Conservation (phyloP, 2,797 vertebrate species). For the Champsocephalus gunnari region DNA sequence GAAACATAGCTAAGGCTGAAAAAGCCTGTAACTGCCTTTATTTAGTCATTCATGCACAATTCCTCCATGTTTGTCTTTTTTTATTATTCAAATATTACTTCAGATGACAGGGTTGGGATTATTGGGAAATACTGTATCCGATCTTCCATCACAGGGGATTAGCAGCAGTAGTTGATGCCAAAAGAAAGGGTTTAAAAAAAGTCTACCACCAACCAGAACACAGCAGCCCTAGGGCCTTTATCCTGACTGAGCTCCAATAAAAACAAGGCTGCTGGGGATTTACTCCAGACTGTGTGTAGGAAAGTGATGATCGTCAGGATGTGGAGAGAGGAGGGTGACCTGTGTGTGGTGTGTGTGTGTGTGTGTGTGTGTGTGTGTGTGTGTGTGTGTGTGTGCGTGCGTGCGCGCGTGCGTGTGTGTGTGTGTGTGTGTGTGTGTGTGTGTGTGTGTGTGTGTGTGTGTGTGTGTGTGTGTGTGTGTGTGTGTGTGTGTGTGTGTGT, state of each 20-base stretch:
- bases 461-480: slow-evolving; percentile 27
- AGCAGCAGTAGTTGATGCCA: slow-evolving; percentile 19
- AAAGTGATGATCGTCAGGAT: slow-evolving; percentile 43
- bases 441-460: slow-evolving; percentile 6
- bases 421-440: slow-evolving; percentile 28
- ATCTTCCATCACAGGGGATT: slow-evolving; percentile 40
- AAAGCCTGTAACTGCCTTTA: not conserved
- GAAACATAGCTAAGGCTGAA: not conserved
- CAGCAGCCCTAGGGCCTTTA: not conserved
- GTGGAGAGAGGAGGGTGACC: slow-evolving; percentile 13
- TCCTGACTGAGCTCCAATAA: slow-evolving; percentile 29
- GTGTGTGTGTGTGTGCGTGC: slow-evolving; percentile 16
- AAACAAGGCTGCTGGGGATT: slow-evolving; percentile 28
- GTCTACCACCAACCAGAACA: not conserved
- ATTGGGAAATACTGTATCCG: slow-evolving; percentile 31
- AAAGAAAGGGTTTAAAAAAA: slow-evolving; percentile 21
- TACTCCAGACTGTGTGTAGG: slow-evolving; percentile 42
- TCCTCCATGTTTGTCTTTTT: slow-evolving; percentile 8
- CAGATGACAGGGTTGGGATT: slow-evolving; percentile 19
- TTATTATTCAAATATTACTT: not conserved
- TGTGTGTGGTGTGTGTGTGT: slow-evolving; percentile 31
- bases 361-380: slow-evolving; percentile 27
- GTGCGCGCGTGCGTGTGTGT: not conserved
- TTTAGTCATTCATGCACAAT: slow-evolving; percentile 1
- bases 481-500: slow-evolving; percentile 35